Evolutionary conservation across 1,140 invertebrate genomes (phyloP).

Genomic region (Rhyzopertha dominica): DNA sequence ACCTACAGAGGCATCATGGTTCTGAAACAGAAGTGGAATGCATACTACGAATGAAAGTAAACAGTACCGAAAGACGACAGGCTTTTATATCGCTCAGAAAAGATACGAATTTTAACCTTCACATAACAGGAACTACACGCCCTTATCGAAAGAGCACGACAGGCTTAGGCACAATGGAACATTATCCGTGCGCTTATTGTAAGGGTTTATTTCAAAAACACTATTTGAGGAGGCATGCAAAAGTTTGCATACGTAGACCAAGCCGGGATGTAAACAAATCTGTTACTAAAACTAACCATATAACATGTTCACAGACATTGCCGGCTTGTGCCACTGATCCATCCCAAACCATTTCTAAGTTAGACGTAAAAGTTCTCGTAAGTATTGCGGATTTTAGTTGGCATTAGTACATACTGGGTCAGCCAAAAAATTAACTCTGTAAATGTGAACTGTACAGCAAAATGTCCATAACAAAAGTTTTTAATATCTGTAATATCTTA

Average conservation of each 20-base stretch:
- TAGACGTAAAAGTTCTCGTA: no score
- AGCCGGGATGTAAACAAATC: no score
- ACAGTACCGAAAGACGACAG: neutral
- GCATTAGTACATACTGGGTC: no score
- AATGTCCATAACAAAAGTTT: no score
- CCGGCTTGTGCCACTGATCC: neutral
- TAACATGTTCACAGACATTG: neutral
- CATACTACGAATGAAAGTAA: neutral
- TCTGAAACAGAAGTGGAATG: conserved; percentile 2
- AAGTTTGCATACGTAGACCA: neutral
- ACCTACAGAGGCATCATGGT: neutral
- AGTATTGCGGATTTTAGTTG: no score
- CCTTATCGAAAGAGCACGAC: neutral
- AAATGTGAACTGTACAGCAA: no score
- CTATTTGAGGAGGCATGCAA: conserved; percentile 6
- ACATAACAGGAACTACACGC: neutral
- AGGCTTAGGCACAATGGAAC: no score
- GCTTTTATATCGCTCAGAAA: conserved; percentile 1
- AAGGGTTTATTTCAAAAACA: conserved; percentile 3
- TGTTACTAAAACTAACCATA: neutral
- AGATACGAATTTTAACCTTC: conserved; percentile 6
- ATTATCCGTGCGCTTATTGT: conserved; percentile 6
- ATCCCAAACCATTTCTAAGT: neutral
- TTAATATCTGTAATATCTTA: no score
- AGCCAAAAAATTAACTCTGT: no score